Evolutionary conservation across 2,888 invertebrate genomes (phyloP).

Genomic region (Timandra comae): DNA sequence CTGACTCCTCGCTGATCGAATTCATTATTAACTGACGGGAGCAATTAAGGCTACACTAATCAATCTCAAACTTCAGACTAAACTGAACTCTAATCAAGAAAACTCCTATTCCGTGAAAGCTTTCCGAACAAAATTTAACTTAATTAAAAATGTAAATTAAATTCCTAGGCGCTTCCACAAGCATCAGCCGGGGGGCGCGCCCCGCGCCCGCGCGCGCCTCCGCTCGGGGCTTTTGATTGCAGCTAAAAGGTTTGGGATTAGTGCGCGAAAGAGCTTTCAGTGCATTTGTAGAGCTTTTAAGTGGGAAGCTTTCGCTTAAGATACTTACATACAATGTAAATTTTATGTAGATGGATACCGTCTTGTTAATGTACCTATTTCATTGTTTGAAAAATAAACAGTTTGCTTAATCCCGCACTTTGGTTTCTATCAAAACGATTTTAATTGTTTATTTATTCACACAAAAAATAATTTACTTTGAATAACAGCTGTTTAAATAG

Average conservation of each 20-base stretch:
- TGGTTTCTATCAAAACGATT: neutral
- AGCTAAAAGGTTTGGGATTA: conserved; percentile 78
- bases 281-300: conserved; percentile 78
- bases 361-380: conserved; percentile 19
- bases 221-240: conserved; percentile 76
- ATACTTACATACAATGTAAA: conserved; percentile 76
- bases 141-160: conserved; percentile 78
- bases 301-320: conserved; percentile 77
- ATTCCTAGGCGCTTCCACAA: conserved; percentile 76
- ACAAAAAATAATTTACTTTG: conserved; percentile 1
- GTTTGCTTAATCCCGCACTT: conserved; percentile 8
- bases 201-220: conserved; percentile 34
- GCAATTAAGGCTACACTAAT: conserved; percentile 76
- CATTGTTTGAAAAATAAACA: conserved; percentile 11
- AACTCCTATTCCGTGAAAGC: conserved; percentile 76
- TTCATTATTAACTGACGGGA: conserved; percentile 74
- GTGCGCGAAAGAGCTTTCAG: conserved; percentile 78
- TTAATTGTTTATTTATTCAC: neutral
- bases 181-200: conserved; percentile 57
- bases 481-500: conserved; percentile 5
- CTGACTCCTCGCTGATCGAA: conserved; percentile 66
- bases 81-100: conserved; percentile 77
- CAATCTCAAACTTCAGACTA: conserved; percentile 75
- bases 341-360: conserved; percentile 58
- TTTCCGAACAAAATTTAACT: conserved; percentile 77